Percentiles rank a stretch among this genome's conserved stretches.
These are phyloP conservation scores for Lasioglossum lativentre DNA, from an alignment of 2,888 invertebrate genomes.

Conservation along the genomic window DNA sequence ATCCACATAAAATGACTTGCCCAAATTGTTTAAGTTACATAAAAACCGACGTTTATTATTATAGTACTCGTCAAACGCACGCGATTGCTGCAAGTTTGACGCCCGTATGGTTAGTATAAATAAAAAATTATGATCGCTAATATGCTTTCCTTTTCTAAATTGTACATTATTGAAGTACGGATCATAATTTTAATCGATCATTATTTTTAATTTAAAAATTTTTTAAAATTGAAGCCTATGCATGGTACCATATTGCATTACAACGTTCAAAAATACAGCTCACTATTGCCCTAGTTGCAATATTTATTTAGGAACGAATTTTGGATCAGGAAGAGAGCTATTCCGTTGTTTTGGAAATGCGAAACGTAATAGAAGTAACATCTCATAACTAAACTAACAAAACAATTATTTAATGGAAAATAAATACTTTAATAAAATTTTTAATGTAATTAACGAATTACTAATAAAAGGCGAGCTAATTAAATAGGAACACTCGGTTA, in stretches of 20 bases:
- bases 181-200: background rate
- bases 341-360: background rate
- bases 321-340: conserved; percentile 27
- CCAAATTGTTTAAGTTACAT: conserved; percentile 64
- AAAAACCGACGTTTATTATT: conserved; percentile 42
- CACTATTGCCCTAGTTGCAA: conserved; percentile 63
- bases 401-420: background rate
- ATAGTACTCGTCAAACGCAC: conserved; percentile 49
- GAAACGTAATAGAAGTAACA: background rate
- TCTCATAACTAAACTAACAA: background rate
- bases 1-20: conserved; percentile 53
- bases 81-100: conserved; percentile 41
- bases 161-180: background rate
- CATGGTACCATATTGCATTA: conserved; percentile 48
- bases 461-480: background rate
- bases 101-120: conserved; percentile 46
- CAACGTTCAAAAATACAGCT: conserved; percentile 48
- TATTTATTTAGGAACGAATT: conserved; percentile 61
- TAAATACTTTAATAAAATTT: background rate
- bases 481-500: background rate
- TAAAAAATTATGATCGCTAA: background rate
- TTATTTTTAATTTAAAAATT: background rate
- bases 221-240: conserved; percentile 55
- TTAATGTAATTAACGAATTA: background rate
- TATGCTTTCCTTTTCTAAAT: background rate